Percentiles rank a stretch among this genome's conserved stretches.
Conservation (phyloP, 2,113 vertebrate species). For the Solenodon paradoxus region DNA sequence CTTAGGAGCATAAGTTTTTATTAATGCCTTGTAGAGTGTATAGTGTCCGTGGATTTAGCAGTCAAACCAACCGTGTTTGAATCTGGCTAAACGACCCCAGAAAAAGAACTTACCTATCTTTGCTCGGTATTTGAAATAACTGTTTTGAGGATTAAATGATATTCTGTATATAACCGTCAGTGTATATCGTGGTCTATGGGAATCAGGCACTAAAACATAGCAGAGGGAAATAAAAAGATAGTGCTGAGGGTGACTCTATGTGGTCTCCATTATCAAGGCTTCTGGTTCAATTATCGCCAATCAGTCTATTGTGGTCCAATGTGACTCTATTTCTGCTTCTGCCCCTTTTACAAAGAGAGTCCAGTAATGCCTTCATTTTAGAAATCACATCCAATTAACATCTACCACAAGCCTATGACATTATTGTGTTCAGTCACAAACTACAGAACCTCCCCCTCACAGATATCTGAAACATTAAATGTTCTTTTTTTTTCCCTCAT, state of each 20-base stretch:
- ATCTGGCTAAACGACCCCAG: background rate
- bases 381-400: background rate
- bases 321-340: background rate
- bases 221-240: background rate
- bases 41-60: background rate
- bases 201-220: background rate
- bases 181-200: background rate
- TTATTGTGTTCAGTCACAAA: background rate
- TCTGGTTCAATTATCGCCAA: background rate
- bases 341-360: background rate
- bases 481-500: background rate
- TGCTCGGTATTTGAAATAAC: background rate
- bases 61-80: background rate
- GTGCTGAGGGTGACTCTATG: background rate
- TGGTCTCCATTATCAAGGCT: background rate
- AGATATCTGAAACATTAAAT: background rate
- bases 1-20: background rate
- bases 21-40: background rate
- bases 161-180: background rate
- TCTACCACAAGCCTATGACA: background rate
- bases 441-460: background rate
- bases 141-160: background rate
- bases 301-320: background rate
- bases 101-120: background rate
- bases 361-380: background rate